Conservation (phyloP, 2,888 invertebrate species). For the Apotomis betuletana region DNA sequence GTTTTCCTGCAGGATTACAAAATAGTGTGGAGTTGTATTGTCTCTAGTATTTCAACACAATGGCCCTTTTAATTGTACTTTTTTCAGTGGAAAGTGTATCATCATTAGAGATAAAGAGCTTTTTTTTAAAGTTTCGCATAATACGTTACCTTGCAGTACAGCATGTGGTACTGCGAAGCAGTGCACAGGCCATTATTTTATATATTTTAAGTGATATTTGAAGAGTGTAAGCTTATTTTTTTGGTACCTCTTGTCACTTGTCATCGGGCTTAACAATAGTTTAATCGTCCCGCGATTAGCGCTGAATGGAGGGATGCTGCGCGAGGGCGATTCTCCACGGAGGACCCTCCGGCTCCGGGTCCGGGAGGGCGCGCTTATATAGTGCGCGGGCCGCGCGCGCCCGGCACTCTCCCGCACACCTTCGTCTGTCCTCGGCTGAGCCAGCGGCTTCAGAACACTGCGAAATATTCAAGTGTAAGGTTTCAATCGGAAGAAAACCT, state of each 20-base stretch:
- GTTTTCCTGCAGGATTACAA: no score
- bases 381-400: not conserved
- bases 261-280: slow-evolving; percentile 54
- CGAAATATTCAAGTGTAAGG: no score
- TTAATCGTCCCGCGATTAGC: slow-evolving; percentile 57
- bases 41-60: no score
- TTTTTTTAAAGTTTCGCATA: no score
- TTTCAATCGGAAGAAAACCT: not conserved
- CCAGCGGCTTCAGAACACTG: not conserved
- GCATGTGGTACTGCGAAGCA: not conserved
- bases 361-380: slow-evolving; percentile 41
- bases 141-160: no score
- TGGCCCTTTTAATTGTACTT: no score
- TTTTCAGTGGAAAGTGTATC: no score
- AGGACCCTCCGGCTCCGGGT: slow-evolving; percentile 45
- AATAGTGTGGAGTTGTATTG: no score
- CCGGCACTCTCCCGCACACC: not conserved
- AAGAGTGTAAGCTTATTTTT: slow-evolving; percentile 20
- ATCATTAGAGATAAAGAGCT: no score
- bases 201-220: slow-evolving; percentile 5
- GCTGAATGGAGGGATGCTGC: slow-evolving; percentile 55
- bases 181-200: not conserved
- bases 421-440: no score
- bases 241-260: slow-evolving; percentile 22
- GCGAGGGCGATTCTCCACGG: slow-evolving; percentile 44